A percentile compares a stretch with the other conserved stretches of the same genome.
Evolutionary conservation across 2,113 vertebrate genomes (phyloP).

Genomic region (Dipodomys stephensi): DNA sequence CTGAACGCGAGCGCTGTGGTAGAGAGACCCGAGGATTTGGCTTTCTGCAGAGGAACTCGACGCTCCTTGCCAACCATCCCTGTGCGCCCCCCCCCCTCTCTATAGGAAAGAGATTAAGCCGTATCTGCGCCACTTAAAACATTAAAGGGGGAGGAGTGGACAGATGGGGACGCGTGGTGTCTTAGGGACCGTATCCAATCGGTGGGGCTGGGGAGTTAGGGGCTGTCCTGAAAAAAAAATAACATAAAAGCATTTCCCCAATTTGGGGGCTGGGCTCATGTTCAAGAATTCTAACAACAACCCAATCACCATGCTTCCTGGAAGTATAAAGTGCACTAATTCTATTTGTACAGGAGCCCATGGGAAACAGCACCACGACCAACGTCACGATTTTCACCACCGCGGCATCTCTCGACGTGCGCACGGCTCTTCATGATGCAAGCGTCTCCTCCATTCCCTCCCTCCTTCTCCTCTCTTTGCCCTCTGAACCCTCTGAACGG

Average conservation of each 20-base stretch:
- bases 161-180: constrained; percentile 24
- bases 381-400: not conserved
- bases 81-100: constrained; percentile 28
- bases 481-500: not conserved
- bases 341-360: too few relatives aligned
- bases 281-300: not conserved
- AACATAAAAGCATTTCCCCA: not conserved
- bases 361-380: not conserved
- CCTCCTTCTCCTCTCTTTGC: too few relatives aligned
- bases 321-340: not conserved
- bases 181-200: constrained; percentile 10
- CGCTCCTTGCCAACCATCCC: constrained; percentile 21
- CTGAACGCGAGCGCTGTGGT: not conserved
- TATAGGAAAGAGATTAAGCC: constrained; percentile 65
- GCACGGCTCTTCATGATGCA: rapidly evolving
- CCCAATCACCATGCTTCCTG: constrained; percentile 29
- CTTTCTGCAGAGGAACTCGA: not conserved
- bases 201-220: not conserved
- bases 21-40: not conserved
- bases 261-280: not conserved
- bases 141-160: constrained; percentile 54
- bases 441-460: not conserved
- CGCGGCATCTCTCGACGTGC: not conserved
- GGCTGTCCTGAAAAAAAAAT: not conserved
- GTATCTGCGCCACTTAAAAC: constrained; percentile 51